A percentile compares a stretch with the other conserved stretches of the same genome.
These are phyloP conservation scores for Macrobrachium nipponense DNA, from an alignment of 1,140 invertebrate species.

Conservation along the genomic window DNA sequence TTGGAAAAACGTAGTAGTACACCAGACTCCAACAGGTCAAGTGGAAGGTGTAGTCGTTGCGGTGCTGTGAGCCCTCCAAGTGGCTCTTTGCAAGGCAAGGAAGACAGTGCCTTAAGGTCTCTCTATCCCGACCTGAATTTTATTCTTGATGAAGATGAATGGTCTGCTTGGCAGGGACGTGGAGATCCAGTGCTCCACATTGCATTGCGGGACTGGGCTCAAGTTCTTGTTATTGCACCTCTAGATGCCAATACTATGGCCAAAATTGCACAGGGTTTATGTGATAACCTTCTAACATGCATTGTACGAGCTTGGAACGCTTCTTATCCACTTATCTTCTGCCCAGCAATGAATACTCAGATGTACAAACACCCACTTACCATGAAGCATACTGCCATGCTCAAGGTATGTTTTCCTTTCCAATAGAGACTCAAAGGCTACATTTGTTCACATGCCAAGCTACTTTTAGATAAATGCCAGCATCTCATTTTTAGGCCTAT, in stretches of 20 bases:
- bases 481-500: not conserved
- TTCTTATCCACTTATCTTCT: conserved; percentile 86
- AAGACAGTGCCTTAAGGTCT: conserved; percentile 68
- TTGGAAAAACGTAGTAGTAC: conserved; percentile 35
- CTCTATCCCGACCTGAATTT: conserved; percentile 73
- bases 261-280: conserved; percentile 91
- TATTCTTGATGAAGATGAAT: conserved; percentile 89
- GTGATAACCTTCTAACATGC: conserved; percentile 97
- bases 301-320: conserved; percentile 93
- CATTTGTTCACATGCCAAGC: not conserved
- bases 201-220: conserved; percentile 95
- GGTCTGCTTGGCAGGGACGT: conserved; percentile 88
- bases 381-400: conserved; percentile 77
- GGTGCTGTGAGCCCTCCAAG: conserved; percentile 24
- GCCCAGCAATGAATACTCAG: conserved; percentile 98
- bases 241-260: conserved; percentile 97
- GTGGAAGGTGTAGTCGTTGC: conserved; percentile 40
- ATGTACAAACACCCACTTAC: conserved; percentile 98
- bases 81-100: not conserved
- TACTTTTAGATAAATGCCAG: not conserved
- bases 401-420: conserved; percentile 71
- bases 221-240: conserved; percentile 92
- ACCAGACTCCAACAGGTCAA: conserved; percentile 66
- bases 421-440: not conserved
- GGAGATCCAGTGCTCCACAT: conserved; percentile 98